These are phyloP conservation scores for Drosophila demipolita DNA, from an alignment of 2,888 invertebrate species.

Conservation along the genomic window DNA sequence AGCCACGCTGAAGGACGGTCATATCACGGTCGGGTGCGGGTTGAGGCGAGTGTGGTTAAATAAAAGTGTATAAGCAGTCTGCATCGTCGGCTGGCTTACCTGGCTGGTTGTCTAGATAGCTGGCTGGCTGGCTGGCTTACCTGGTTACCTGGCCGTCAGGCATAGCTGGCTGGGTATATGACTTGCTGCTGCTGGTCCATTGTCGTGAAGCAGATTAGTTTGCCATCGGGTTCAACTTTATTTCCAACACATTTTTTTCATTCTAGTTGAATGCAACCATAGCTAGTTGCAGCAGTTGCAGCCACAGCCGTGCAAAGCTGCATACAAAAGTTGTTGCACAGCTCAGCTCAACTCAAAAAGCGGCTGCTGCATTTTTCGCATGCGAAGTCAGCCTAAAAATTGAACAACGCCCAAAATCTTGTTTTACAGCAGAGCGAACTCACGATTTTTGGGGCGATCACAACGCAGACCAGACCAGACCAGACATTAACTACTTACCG, in stretches of 20 bases:
- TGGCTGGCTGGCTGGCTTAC: constrained; percentile 22
- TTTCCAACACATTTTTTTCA: constrained; percentile 81
- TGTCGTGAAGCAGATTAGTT: constrained; percentile 81
- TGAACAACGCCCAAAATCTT: constrained; percentile 82
- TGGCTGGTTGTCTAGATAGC: constrained; percentile 15
- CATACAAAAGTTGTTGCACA: constrained; percentile 34
- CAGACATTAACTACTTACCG: constrained; percentile 40
- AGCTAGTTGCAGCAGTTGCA: constrained; percentile 44
- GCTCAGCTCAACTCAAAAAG: constrained; percentile 40
- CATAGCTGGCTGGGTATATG: constrained; percentile 48
- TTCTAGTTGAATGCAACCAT: constrained; percentile 72
- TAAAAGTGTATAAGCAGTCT: constrained; percentile 76
- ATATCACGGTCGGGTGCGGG: constrained; percentile 45
- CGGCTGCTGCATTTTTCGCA: constrained; percentile 72
- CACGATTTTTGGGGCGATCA: constrained; percentile 71
- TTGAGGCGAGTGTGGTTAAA: constrained; percentile 45
- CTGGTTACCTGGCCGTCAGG: constrained; percentile 33
- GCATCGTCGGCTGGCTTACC: constrained; percentile 46
- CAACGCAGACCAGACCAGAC: constrained; percentile 22
- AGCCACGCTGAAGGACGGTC: constrained; percentile 73
- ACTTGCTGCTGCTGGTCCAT: constrained; percentile 58
- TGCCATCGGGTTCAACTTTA: constrained; percentile 82
- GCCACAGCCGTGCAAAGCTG: constrained; percentile 24
- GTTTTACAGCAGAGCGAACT: constrained; percentile 69
- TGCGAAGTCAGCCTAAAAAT: constrained; percentile 69